Conservation (phyloP, 2,113 vertebrate genomes). For the Condylura cristata region DNA sequence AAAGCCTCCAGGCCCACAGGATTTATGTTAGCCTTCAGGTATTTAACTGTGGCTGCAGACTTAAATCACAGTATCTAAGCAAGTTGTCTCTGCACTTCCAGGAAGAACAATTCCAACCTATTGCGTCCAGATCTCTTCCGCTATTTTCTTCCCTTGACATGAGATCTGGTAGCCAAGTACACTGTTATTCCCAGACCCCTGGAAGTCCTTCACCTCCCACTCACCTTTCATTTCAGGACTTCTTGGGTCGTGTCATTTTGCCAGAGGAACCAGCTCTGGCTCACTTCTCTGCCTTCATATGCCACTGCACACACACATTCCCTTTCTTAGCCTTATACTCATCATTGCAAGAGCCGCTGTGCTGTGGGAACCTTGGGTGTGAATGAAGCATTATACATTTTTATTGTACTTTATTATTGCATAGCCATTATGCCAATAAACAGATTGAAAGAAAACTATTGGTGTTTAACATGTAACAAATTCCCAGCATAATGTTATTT, state of each 20-base stretch:
- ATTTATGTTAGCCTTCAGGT: neutral
- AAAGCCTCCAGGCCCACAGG: neutral
- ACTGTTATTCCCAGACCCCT: neutral
- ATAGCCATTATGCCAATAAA: constrained; percentile 70
- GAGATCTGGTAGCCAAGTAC: neutral
- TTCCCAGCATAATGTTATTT: constrained; percentile 55
- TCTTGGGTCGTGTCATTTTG: neutral
- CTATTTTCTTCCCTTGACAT: neutral
- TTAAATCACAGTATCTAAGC: neutral
- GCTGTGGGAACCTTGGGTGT: constrained; percentile 24
- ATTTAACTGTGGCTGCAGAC: neutral
- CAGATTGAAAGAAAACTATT: constrained; percentile 63
- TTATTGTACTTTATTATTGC: constrained; percentile 73
- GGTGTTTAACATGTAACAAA: constrained; percentile 71
- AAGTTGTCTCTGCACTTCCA: neutral
- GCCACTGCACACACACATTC: neutral
- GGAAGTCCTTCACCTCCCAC: neutral
- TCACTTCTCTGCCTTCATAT: neutral
- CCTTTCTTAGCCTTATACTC: constrained; percentile 49
- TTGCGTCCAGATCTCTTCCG: neutral
- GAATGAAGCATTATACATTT: constrained; percentile 60
- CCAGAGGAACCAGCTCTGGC: neutral
- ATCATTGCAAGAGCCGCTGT: constrained; percentile 4
- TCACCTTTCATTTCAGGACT: neutral
- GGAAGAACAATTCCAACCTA: neutral